Conservation (phyloP, 2,888 invertebrate species). For the Aleiodes alternator region DNA sequence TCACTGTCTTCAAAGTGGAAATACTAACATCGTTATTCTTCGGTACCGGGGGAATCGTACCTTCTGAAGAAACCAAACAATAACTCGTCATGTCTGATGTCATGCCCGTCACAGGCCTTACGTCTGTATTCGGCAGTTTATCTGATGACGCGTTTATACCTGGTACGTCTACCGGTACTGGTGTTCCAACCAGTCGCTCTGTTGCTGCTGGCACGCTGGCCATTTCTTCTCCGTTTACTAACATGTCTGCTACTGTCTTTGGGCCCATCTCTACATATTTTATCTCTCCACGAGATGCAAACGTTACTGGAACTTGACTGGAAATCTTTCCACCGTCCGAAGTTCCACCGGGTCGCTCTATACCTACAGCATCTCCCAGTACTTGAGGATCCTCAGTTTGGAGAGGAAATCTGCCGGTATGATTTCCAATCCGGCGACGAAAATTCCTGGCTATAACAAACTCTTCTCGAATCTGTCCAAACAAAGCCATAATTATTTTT, state of each 20-base stretch:
- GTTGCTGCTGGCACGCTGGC: slow-evolving; percentile 6
- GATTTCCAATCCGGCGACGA: not conserved
- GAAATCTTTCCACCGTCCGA: not conserved
- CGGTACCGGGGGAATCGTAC: no score
- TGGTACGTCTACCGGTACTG: slow-evolving; percentile 6
- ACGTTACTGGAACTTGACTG: no score
- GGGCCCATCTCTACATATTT: not conserved
- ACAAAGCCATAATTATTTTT: not conserved
- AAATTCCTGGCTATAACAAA: slow-evolving; percentile 1
- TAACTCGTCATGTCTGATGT: no score
- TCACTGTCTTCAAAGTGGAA: no score
- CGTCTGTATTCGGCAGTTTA: not conserved
- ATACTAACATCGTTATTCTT: no score
- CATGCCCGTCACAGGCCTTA: not conserved
- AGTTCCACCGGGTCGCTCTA: not conserved
- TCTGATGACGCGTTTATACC: not conserved
- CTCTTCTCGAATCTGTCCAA: not conserved
- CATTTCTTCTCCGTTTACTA: not conserved
- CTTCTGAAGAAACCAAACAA: no score
- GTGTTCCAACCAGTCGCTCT: not conserved
- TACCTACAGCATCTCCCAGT: not conserved
- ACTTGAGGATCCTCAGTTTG: not conserved
- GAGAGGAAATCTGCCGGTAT: not conserved
- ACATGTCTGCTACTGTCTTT: not conserved
- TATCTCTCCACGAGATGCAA: not conserved